Evolutionary conservation across 2,888 invertebrate species (phyloP), one percentile per base, ranked within the genome.

Genomic region (Neria commutata): DNA sequence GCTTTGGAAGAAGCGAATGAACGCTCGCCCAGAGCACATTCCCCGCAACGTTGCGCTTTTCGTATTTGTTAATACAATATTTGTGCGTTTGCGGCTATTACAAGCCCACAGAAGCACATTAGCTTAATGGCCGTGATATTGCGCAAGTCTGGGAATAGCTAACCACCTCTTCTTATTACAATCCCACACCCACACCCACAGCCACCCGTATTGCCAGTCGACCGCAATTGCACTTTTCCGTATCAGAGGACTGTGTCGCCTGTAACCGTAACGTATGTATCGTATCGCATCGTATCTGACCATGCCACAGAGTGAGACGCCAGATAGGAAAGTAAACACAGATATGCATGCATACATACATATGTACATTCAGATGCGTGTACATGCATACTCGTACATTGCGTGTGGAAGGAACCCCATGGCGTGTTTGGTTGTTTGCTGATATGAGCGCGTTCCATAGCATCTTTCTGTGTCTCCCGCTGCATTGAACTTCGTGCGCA

Each of bases 51-150:
- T 29, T 45, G 10, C 19, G 48, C 63, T 64, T 58, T 64, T 69
- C 64, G 52, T 58, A 59, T 58, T 61, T 72, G 67, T 71, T 70
- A 70, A 74, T 75, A 69, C 73, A 73, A 72, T 75, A 75, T 73
- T 67, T 72, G 69, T 69, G 59, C 64, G 67, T 51, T 56, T 73
- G 70, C 70, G 72, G 73, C 75, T 72, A 63, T 65, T 56, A 46
- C 47, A 55, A 55, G 52, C 59, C 54, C 57, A 66, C 52, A 67
- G 56, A 68, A 45, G 67, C 56, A 74, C 72, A 72, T 72, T 72
- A 72, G 71, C 72, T 66, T 74, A 76, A 74, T 73, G 75, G 72
- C 34, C 69, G 66, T 71, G 67, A 72, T 72, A 74, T 74, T 74
- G 73, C 73, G 73, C 73, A 74, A 65, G 75, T 72, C 73, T 74